These are phyloP conservation scores for Petrosia ficiformis DNA, from an alignment of 37 sponge, comb jelly and placozoan species.

Conservation along the genomic window DNA sequence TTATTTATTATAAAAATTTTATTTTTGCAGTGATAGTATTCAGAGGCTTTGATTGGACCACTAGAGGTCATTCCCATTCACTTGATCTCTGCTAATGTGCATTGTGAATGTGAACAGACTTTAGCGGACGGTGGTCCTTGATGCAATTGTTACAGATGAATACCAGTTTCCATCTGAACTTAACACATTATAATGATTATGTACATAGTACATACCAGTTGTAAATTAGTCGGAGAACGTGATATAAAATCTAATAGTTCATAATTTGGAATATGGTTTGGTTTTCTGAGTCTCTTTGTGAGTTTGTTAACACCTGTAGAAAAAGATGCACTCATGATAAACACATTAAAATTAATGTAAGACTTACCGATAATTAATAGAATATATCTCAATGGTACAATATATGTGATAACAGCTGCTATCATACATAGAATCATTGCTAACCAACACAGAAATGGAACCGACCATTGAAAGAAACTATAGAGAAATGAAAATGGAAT, in stretches of 20 bases:
- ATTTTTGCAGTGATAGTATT: too few species aligned
- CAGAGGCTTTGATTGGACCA: too few species aligned
- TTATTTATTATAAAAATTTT: too few species aligned
- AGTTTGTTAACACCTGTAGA: conserved; percentile 85
- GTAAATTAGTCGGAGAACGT: conserved; percentile 67
- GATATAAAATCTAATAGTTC: conserved; percentile 88
- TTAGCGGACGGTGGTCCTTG: too few species aligned
- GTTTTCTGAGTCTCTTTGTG: conserved; percentile 74
- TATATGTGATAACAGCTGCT: conserved; percentile 59
- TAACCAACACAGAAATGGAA: conserved; percentile 85
- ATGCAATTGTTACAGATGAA: too few species aligned
- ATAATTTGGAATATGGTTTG: conserved; percentile 81
- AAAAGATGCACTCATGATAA: neutral
- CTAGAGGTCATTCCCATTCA: too few species aligned
- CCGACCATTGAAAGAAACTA: conserved; percentile 87
- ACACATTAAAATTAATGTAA: neutral
- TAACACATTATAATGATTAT: too few species aligned
- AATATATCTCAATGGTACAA: conserved; percentile 76
- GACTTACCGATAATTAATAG: conserved; percentile 66
- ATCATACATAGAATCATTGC: conserved; percentile 44
- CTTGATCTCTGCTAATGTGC: too few species aligned
- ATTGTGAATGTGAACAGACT: too few species aligned
- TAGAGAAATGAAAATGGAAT: neutral
- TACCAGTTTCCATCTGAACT: too few species aligned
- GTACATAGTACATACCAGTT: conserved; percentile 80